phyloP scores from a whole-genome alignment of 2,797 vertebrate genomes.

The Sorex maritimensis region DNA sequence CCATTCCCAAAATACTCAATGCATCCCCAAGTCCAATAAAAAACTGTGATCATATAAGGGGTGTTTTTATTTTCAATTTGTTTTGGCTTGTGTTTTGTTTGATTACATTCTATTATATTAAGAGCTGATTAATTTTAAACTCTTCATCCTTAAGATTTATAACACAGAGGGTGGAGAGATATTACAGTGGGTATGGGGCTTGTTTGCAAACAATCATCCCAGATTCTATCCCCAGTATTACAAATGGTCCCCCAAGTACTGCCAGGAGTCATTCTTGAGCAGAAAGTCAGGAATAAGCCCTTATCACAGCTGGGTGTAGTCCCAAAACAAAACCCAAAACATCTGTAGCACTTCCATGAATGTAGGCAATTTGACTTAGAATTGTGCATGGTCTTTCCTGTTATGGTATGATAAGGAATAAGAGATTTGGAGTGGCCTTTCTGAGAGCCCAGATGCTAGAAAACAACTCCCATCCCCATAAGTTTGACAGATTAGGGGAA shows the following conservation, averaged over 20 bases:
- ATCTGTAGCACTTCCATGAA: not conserved
- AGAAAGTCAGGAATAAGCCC: no score
- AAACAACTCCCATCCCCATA: fast-evolving
- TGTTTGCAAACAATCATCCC: no score
- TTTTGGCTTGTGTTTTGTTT: no score
- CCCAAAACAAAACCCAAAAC: no score
- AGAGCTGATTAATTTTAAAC: not conserved
- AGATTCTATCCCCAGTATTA: no score
- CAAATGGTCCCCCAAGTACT: no score
- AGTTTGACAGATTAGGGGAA: not conserved
- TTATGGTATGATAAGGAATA: no score
- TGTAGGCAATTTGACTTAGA: not conserved
- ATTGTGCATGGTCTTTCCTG: not conserved
- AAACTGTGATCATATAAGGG: not conserved
- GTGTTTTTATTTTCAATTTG: not conserved
- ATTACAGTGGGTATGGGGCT: not conserved
- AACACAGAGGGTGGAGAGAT: not conserved
- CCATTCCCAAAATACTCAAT: not conserved
- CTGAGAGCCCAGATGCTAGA: not conserved
- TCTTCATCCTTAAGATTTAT: not conserved
- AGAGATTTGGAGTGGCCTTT: not conserved
- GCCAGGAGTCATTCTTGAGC: no score
- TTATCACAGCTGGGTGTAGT: no score
- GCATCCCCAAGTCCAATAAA: not conserved
- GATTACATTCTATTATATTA: not conserved